These are phyloP conservation scores for Karalla daura DNA, from an alignment of 2,797 vertebrate genomes.

Conservation along the genomic window DNA sequence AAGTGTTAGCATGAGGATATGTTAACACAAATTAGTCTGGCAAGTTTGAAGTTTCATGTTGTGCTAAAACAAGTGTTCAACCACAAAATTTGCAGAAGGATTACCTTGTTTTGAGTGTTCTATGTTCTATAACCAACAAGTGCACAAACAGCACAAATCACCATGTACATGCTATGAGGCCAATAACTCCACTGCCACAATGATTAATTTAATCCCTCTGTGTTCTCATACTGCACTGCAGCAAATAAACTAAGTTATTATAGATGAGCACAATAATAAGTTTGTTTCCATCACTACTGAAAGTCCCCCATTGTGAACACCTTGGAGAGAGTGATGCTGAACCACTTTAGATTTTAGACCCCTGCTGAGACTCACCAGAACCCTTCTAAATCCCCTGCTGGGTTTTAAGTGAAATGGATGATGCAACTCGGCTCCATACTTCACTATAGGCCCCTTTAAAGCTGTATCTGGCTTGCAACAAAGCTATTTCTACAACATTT, in stretches of 20 bases:
- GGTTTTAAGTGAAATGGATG: not conserved
- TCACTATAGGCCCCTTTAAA: not conserved
- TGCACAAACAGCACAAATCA: no score
- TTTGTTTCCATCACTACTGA: not conserved
- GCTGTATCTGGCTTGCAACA: not conserved
- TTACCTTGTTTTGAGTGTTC: no score
- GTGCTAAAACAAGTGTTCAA: no score
- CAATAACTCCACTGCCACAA: no score
- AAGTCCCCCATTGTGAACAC: not conserved
- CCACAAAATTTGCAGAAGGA: no score
- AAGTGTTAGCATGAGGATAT: no score
- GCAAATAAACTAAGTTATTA: no score
- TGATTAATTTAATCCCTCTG: no score
- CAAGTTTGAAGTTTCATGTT: no score
- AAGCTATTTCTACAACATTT: not conserved
- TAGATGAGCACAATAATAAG: not conserved
- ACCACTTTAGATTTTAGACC: not conserved
- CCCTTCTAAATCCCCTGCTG: not conserved
- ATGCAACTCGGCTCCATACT: slow-evolving; percentile 1
- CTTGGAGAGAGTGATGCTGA: slow-evolving; percentile 1
- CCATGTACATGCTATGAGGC: no score
- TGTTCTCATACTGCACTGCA: not conserved
- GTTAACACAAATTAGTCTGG: no score
- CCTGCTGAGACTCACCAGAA: not conserved
- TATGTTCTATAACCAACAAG: no score